These are phyloP conservation scores for Cabera pusaria DNA, from an alignment of 2,888 invertebrate genomes.

Conservation along the genomic window DNA sequence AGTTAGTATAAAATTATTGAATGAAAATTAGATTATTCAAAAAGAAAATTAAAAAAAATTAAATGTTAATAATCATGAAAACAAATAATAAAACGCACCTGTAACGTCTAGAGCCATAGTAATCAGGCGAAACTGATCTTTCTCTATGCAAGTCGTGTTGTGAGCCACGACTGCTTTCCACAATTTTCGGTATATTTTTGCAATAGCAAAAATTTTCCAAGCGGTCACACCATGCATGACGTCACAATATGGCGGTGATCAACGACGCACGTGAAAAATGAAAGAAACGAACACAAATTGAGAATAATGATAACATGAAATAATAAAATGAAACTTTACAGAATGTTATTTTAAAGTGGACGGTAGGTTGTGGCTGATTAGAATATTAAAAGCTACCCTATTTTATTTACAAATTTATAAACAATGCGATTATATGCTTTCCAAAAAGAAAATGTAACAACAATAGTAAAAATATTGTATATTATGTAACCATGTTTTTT, in stretches of 20 bases:
- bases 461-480: too few species aligned
- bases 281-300: slow-evolving; percentile 27
- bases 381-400: too few species aligned
- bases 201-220: slow-evolving; percentile 42
- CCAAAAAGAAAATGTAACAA: too few species aligned
- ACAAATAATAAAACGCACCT: slow-evolving; percentile 83
- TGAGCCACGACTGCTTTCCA: slow-evolving; percentile 85
- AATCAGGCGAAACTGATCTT: slow-evolving; percentile 89
- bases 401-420: too few species aligned
- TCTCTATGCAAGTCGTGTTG: slow-evolving; percentile 88
- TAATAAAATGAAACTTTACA: too few species aligned
- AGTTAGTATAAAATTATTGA: too few species aligned
- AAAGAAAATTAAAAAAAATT: slow-evolving; percentile 7
- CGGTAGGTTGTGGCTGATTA: too few species aligned
- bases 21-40: too few species aligned
- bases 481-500: too few species aligned
- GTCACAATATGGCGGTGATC: slow-evolving; percentile 65
- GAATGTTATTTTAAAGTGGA: too few species aligned
- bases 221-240: slow-evolving; percentile 72
- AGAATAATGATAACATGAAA: slow-evolving; percentile 29
- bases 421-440: too few species aligned
- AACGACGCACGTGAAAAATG: slow-evolving; percentile 44
- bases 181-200: slow-evolving; percentile 30
- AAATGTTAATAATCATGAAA: slow-evolving; percentile 6
- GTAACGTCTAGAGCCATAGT: slow-evolving; percentile 88